Conservation (phyloP, 2,888 invertebrate species). For the Octonoba sinensis region DNA sequence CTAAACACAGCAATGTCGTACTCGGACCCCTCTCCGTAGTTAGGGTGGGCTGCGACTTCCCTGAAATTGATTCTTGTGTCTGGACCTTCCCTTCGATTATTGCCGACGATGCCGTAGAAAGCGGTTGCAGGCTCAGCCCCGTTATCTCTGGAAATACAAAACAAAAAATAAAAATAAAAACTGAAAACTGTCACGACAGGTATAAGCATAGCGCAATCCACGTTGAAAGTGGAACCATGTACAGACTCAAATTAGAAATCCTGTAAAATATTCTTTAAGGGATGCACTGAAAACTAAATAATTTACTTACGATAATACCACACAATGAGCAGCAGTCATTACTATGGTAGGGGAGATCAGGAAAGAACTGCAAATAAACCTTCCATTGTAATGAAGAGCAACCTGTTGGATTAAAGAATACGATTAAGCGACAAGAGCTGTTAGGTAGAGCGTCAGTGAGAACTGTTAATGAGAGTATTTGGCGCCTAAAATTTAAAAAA, state of each 20-base stretch:
- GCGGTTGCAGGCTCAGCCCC: conserved; percentile 29
- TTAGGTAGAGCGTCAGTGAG: too few relatives aligned
- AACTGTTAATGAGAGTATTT: too few relatives aligned
- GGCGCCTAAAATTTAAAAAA: too few relatives aligned
- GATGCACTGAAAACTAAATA: background rate
- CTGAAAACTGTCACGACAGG: too few relatives aligned
- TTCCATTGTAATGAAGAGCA: conserved; percentile 30
- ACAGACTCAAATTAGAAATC: background rate
- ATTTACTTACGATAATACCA: conserved; percentile 29
- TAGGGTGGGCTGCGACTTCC: conserved; percentile 36
- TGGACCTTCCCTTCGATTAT: conserved; percentile 33
- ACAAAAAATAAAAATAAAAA: too few relatives aligned
- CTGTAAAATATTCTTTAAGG: background rate
- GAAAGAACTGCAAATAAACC: conserved; percentile 51
- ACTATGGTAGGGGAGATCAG: conserved; percentile 47
- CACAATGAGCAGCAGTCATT: conserved; percentile 58
- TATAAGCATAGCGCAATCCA: too few relatives aligned
- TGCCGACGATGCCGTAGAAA: conserved; percentile 52
- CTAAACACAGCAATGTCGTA: conserved; percentile 47
- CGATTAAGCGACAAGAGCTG: too few relatives aligned
- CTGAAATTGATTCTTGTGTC: conserved; percentile 38
- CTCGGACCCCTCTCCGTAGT: conserved; percentile 26
- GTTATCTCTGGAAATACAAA: conserved; percentile 2
- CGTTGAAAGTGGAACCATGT: too few relatives aligned
- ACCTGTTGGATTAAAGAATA: background rate